Base-by-base conservation (phyloP, 2,113 vertebrate genomes). In the Halichoeres trimaculatus region DNA sequence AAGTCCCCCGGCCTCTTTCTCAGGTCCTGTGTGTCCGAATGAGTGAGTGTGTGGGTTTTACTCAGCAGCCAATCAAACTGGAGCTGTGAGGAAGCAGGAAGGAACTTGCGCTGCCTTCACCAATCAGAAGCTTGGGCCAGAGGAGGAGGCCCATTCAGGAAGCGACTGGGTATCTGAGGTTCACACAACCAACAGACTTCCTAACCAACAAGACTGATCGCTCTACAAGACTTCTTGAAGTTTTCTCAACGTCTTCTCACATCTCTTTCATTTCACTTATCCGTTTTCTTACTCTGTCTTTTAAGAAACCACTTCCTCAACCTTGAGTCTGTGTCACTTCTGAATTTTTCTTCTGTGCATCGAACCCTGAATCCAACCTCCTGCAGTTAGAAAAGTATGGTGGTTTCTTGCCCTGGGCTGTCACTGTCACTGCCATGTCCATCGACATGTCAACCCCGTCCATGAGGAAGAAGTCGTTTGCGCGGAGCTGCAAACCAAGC, bases 21-120 rank as follows among this genome's bases (percentile, higher is more conserved):
- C 38, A 40, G 68, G 54, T 73, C 48, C n/a, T 67, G 35, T 66
- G 35, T 72, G 53, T 87, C 70, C 56, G 3, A 52, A 10, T 56
- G 56, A 71, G 61, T 62, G 56, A 48, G 23, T 34, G n/a, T 74
- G 73, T 63, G 56, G 55, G 48, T 74, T 76, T 56, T 13, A 38
- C 47, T 58, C 2, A 8, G 19, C 43, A 54, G 52, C 83, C 85
- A 87, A 88, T 88, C 53, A 8, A 12, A n/a, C 13, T 1, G 36
- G 7, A 52, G 35, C 26, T 70, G 14, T 30, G 50, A 78, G 83
- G 74, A 91, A 89, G 78, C 84, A 91, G 91, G 88, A 92, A 92
- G 88, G 72, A 81, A 85, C 58, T 52, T 10, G 30, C n/a, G 26
- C 45, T 60, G 61, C 51, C 10, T 56, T 17, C 2, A 43, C 91